A percentile compares a stretch with the other conserved stretches of the same genome.
Conservation (phyloP, 2,113 vertebrate genomes). For the Urocynchramus pylzowi region DNA sequence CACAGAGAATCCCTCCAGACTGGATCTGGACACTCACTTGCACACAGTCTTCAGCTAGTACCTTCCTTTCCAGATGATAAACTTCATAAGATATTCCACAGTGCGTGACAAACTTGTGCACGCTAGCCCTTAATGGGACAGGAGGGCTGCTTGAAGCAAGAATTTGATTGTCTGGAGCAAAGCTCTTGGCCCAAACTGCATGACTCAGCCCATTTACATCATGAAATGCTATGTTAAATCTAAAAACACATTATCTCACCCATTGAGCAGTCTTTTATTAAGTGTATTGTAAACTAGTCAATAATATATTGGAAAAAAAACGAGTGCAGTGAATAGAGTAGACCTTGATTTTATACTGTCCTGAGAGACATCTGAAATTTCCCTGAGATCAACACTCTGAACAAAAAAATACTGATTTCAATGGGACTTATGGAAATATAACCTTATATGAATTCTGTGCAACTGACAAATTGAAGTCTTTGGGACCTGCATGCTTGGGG, state of each 20-base stretch:
- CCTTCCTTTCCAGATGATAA: background rate
- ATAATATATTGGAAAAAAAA: background rate
- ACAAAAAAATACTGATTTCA: background rate
- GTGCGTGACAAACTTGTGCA: fast-evolving
- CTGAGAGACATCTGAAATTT: background rate
- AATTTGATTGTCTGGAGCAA: background rate
- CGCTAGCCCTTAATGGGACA: background rate
- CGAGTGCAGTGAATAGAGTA: background rate
- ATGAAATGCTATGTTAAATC: background rate
- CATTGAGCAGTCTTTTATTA: background rate
- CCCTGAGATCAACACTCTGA: background rate
- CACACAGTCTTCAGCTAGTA: background rate
- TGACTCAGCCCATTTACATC: background rate
- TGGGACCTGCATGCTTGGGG: background rate
- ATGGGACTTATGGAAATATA: background rate
- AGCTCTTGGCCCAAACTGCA: background rate
- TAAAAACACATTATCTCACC: background rate
- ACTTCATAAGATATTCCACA: background rate
- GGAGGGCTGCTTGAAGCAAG: background rate
- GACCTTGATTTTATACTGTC: background rate
- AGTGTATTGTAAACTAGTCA: background rate
- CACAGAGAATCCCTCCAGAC: background rate
- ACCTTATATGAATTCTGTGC: background rate
- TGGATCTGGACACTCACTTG: background rate
- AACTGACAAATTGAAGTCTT: background rate